A percentile compares a stretch with the other conserved stretches of the same genome.
Conservation (phyloP, 2,113 vertebrate genomes). For the Tonatia bakeri region DNA sequence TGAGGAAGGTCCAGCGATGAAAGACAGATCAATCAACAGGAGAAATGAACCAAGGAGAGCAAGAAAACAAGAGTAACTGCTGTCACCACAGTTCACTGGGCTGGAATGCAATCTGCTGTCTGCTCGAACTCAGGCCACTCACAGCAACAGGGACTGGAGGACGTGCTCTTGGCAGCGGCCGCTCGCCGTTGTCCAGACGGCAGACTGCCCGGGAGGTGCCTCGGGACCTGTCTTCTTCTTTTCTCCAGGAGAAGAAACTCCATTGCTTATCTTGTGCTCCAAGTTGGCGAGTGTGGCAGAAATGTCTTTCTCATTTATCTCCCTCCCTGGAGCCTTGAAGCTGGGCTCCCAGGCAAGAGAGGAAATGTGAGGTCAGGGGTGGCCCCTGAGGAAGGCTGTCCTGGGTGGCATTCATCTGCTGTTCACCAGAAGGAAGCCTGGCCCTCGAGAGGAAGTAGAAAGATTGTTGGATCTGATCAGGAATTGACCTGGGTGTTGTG, state of each 20-base stretch:
- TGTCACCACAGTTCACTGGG: neutral
- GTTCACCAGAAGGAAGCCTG: neutral
- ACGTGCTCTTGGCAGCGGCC: neutral
- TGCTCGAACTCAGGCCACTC: neutral
- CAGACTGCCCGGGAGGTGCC: neutral
- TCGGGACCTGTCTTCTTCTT: neutral
- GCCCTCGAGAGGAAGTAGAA: neutral
- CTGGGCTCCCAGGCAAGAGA: neutral
- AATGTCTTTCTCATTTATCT: neutral
- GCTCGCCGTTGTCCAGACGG: neutral
- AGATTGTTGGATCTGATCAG: neutral
- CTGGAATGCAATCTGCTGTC: neutral
- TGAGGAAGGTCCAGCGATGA: neutral
- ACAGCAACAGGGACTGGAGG: neutral
- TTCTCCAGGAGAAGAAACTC: neutral
- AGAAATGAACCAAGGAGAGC: neutral
- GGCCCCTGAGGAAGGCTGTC: neutral
- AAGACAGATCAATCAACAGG: conserved; percentile 7
- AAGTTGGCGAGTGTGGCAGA: neutral
- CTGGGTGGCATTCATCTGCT: neutral
- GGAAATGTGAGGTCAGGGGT: neutral
- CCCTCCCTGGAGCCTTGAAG: neutral
- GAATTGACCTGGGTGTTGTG: neutral
- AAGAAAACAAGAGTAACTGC: neutral
- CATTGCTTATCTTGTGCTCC: neutral